Evolutionary conservation across 2,113 vertebrate genomes (phyloP).

Genomic region (Amphiprion percula): DNA sequence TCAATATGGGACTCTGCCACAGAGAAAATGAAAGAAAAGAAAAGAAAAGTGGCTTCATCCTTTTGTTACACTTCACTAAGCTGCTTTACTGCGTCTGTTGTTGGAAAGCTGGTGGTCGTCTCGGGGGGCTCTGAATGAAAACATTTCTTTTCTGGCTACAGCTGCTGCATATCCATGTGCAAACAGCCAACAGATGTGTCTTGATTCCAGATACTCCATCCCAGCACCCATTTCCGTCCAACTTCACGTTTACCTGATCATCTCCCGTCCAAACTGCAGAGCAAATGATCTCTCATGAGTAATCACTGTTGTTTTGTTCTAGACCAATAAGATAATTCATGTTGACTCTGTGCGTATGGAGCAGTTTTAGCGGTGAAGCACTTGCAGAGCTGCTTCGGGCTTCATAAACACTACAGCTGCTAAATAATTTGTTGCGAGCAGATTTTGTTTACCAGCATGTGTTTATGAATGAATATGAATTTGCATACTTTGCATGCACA

Average conservation of each 20-base stretch:
- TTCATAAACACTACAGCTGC: slow-evolving; percentile 62
- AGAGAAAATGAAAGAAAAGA: slow-evolving; percentile 39
- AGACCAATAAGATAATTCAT: slow-evolving; percentile 48
- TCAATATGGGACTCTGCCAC: slow-evolving; percentile 52
- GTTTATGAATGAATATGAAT: slow-evolving; percentile 56
- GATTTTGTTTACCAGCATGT: slow-evolving; percentile 65
- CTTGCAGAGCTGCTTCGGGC: slow-evolving; percentile 42
- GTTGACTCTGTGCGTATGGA: slow-evolving; percentile 62
- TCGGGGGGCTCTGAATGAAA: slow-evolving; percentile 67
- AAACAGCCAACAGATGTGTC: slow-evolving; percentile 79
- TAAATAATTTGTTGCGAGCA: slow-evolving; percentile 74
- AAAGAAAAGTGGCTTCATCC: slow-evolving; percentile 44
- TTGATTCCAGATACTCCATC: slow-evolving; percentile 57
- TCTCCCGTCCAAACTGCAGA: slow-evolving; percentile 41
- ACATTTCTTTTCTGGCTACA: slow-evolving; percentile 64
- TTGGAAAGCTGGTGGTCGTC: slow-evolving; percentile 60
- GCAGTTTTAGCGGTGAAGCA: slow-evolving; percentile 34
- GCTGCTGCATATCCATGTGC: slow-evolving; percentile 72
- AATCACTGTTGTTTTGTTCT: slow-evolving; percentile 45
- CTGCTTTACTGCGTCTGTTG: slow-evolving; percentile 67
- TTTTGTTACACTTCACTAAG: slow-evolving; percentile 64
- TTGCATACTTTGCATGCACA: slow-evolving; percentile 44
- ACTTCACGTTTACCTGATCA: slow-evolving; percentile 62
- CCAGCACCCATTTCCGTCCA: slow-evolving; percentile 33
- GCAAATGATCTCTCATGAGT: slow-evolving; percentile 60